Evolutionary conservation across 2,113 vertebrate genomes (phyloP), one percentile per base, ranked within the genome.

Genomic region (Ondatra zibethicus): DNA sequence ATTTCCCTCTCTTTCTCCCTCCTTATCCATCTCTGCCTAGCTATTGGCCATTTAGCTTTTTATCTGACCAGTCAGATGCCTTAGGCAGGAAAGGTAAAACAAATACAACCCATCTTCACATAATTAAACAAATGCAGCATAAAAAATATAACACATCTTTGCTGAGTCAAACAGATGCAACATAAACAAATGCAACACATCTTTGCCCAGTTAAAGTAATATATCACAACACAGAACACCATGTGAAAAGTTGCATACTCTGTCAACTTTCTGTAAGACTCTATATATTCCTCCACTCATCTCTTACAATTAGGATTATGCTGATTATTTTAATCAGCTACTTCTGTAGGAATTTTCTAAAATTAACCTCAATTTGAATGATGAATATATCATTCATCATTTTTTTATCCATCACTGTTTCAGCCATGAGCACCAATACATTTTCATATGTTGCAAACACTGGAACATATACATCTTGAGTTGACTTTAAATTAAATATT

Each of bases 311-410:
- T 68, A 5, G 42, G 88, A 55, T 87, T 42, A 80, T 61, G 3
- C 16, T 76, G 63, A 39, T 68, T 12, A 85, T 72, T 92, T 90
- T 63, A 75, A 45, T 12, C 10, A 88, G 4, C n/a, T 63, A 42
- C 9, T 95, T 94, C 5, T 45, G 21, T 65, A 91, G n/a, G 82
- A n/a, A 84, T 25, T 87, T 88, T 91, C n/a, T 73, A 29, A 94
- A 94, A 88, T 45, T 42, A 68, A 31, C 16, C 13, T 68, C 82
- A 68, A 39, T 39, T 21, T 73, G 29, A 77, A 63, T 45, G 47
- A 1, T 36, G 33, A 84, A 23, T 45, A 39, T 3, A 76, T 4
- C 17, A 21, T n/a, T 17, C 36, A 29, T 55, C 80, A 70, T 29
- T 27, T 77, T 7, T 27, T 17, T 3, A 94, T 77, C 33, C 45